Evolutionary conservation across 2,113 vertebrate species (phyloP), one percentile per base, ranked within the genome.

Genomic region (Epinephelus cyanopodus): DNA sequence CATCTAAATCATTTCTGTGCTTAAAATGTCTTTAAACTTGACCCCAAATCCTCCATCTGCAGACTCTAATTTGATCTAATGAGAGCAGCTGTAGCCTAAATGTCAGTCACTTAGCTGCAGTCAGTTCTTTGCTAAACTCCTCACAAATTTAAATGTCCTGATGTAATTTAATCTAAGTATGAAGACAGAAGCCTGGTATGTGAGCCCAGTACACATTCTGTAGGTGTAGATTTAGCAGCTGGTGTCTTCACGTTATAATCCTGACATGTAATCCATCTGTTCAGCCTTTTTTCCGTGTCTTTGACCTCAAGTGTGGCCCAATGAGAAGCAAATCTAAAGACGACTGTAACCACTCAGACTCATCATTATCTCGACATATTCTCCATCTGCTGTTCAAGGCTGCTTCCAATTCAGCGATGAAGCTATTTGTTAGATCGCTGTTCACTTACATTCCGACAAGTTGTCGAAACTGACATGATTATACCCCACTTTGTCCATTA

Each of bases 231-330:
- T 72, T 62, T 58, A 83, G 75, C 77, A 72, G 85, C 79, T 37
- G 73, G 3, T 69, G 86, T 70, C 39, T 74, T 39, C 70, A 33
- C 18, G 12, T 74, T 80, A 27, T 77, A 87, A 81, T 85, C 89
- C 81, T 14, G 68, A 42, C 68, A n/a, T 77, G 86, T 82, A 69
- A 83, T 86, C 87, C 76, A 74, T 85, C 82, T 88, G 62, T 65
- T 87, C 47, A 1, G 21, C 60, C 64, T 63, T 39, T 29, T 13
- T 45, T 33, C 1, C 21, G 11, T 5, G 17, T 53, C 61, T 77
- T 21, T 72, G 45, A 79, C 84, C 75, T 2, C 0, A 42, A 62
- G 18, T 33, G 60, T n/a, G 33, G 42, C 29, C 56, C 21, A 39
- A 13, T 54, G 39, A 23, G 47, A 60, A 60, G 56, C 48, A 7